phyloP scores from a whole-genome alignment of 2,888 invertebrate genomes.

The Euspilapteryx auroguttella region DNA sequence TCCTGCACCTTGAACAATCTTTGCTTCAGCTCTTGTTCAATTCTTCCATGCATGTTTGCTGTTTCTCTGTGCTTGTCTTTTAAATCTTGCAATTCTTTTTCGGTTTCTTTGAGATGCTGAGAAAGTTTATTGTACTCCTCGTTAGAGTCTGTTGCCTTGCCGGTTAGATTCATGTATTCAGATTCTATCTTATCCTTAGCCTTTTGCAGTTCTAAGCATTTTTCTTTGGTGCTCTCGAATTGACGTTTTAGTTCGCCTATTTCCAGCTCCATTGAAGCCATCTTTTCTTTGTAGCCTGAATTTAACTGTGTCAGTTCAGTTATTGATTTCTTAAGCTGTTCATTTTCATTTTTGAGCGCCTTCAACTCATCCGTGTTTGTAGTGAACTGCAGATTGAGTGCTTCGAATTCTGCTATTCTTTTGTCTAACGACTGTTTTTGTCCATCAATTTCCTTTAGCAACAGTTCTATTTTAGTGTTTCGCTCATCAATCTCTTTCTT shows the following conservation, averaged over 20 bases:
- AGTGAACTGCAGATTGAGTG: conserved; percentile 43
- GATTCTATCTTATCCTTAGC: conserved; percentile 62
- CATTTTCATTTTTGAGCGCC: conserved; percentile 39
- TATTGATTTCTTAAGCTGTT: conserved; percentile 35
- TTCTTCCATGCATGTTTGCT: conserved; percentile 36
- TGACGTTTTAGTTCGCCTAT: conserved; percentile 63
- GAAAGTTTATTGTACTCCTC: conserved; percentile 59
- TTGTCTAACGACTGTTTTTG: conserved; percentile 45
- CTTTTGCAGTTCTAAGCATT: conserved; percentile 55
- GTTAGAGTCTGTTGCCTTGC: conserved; percentile 62
- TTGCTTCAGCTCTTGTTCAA: conserved; percentile 50
- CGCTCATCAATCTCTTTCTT: conserved; percentile 53
- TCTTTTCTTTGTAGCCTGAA: conserved; percentile 32
- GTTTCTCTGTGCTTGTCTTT: conserved; percentile 47
- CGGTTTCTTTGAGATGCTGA: conserved; percentile 58
- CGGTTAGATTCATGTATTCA: conserved; percentile 62
- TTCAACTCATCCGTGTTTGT: conserved; percentile 41
- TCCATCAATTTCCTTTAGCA: conserved; percentile 47
- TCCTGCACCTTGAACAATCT: conserved; percentile 43
- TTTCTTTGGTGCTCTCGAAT: conserved; percentile 53
- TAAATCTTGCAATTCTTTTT: conserved; percentile 55
- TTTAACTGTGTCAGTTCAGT: conserved; percentile 36
- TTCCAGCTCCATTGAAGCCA: conserved; percentile 50
- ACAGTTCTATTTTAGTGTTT: conserved; percentile 47
- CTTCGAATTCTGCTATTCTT: conserved; percentile 46